Base-by-base conservation (phyloP, 2,888 invertebrate species). In the Noctua fimbriata region DNA sequence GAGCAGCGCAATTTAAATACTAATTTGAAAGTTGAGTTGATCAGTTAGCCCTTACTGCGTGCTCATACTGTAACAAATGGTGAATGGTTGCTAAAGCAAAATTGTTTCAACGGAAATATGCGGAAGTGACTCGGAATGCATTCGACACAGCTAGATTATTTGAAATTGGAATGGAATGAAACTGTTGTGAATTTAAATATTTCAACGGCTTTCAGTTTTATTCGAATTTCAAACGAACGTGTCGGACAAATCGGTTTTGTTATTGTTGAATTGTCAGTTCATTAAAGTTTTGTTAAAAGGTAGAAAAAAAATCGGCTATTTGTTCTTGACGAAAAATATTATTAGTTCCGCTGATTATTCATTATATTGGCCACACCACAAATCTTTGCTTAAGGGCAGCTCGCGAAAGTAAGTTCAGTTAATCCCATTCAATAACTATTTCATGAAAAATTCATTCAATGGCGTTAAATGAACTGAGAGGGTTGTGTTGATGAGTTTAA, bases 141-240 rank as follows among this genome's bases (percentile, higher is more conserved):
- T 83, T 77, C n/a, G 32, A 70, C 49, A 70, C 24, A 18, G 18
- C 28, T 69, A 69, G 76, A 83, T 76, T 83, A 82, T 80, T 80
- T 60, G 69, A 80, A 83, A 83, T 76, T 77, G 77, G 77, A 81
- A 81, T 70, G 65, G 49, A 66, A 77, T 70, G 65, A 32, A 66
- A 70, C 66, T 49, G 77, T 69, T 65, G 60, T 83, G 69, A 76
- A 76, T 83, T 81, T 55, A 55, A 81, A 81, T 80, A 76, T 69
- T 32, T 55, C 16, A 63, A 63, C 47, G 16, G 69, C 47, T 55
- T 63, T 63, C 52, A 63, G 28, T 66, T 36, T 55, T 69, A 21
- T 81, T 81, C 41, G 36, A 69, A 83, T 76, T 81, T 81, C 55
- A 83, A 81, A 81, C 69, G 69, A 9, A 69, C 4, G 28, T 47